Percentiles rank a stretch among this genome's conserved stretches.
Evolutionary conservation across 2,113 vertebrate genomes (phyloP).

Genomic region (Cyanoderma ruficeps): DNA sequence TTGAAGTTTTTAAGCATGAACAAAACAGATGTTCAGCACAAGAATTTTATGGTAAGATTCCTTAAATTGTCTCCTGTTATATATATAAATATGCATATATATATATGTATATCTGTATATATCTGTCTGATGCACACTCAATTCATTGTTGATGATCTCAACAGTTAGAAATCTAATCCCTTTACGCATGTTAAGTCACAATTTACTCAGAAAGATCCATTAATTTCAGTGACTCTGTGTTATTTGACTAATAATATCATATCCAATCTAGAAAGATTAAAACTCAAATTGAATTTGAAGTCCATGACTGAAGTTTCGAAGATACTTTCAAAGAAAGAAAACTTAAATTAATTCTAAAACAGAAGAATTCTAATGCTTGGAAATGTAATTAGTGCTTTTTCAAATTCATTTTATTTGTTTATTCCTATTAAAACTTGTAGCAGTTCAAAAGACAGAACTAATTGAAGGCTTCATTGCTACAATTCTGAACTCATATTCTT

Average conservation of each 20-base stretch:
- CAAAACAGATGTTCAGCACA: not conserved
- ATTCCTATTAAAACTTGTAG: constrained; percentile 22
- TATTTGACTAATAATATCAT: constrained; percentile 30
- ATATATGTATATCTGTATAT: not conserved
- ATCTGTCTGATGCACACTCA: not conserved
- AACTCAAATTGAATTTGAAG: constrained; percentile 35
- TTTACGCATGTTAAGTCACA: not conserved
- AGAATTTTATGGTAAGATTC: not conserved
- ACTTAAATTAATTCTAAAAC: constrained; percentile 19
- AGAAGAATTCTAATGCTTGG: not conserved
- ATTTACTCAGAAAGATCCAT: not conserved
- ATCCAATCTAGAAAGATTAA: constrained; percentile 23
- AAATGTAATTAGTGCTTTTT: constrained; percentile 1
- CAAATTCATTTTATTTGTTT: constrained; percentile 12
- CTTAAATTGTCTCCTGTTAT: not conserved
- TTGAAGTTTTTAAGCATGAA: not conserved
- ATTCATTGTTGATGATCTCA: not conserved
- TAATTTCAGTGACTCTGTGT: not conserved
- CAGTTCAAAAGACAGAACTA: constrained; percentile 20
- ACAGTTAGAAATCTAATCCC: not conserved
- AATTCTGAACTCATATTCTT: not conserved
- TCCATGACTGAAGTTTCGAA: constrained; percentile 35
- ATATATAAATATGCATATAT: not conserved
- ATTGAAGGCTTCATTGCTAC: not conserved
- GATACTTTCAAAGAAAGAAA: constrained; percentile 24